Evolutionary conservation across 1,140 invertebrate genomes (phyloP).

Genomic region (Vanessa tameamea): DNA sequence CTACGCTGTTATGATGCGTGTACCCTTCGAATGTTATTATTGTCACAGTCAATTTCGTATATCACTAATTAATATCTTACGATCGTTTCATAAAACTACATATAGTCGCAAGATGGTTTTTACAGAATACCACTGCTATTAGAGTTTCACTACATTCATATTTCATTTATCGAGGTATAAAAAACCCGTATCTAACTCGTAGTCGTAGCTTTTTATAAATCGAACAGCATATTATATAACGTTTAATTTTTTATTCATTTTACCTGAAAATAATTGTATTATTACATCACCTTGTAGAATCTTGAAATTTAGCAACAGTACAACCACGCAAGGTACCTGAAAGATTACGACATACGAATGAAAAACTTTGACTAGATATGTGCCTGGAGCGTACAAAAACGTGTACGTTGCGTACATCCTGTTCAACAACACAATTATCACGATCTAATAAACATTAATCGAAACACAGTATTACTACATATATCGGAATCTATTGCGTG

Average conservation of each 20-base stretch:
- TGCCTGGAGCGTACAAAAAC: conserved; percentile 13
- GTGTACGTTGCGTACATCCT: conserved; percentile 17
- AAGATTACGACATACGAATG: conserved; percentile 4
- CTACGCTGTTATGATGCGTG: too few species aligned
- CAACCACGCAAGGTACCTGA: conserved; percentile 18
- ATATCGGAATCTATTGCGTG: conserved; percentile 28
- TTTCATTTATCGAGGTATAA: too few species aligned
- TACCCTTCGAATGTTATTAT: too few species aligned
- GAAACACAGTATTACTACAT: conserved; percentile 25
- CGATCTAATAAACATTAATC: conserved; percentile 30
- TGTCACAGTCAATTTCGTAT: too few species aligned
- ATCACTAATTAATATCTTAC: too few species aligned
- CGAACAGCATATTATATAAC: too few species aligned
- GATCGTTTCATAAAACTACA: too few species aligned
- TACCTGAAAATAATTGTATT: background rate
- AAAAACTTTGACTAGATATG: conserved; percentile 4
- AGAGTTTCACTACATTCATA: too few species aligned
- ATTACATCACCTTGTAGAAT: background rate
- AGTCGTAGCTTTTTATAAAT: too few species aligned
- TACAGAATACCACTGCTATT: too few species aligned
- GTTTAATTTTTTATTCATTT: background rate
- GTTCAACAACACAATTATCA: conserved; percentile 26
- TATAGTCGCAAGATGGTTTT: too few species aligned
- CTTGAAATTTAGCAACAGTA: background rate
- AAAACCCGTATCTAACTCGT: too few species aligned